Evolutionary conservation across 2,797 vertebrate species (phyloP), one percentile per base, ranked within the genome.

Genomic region (Emys orbicularis): DNA sequence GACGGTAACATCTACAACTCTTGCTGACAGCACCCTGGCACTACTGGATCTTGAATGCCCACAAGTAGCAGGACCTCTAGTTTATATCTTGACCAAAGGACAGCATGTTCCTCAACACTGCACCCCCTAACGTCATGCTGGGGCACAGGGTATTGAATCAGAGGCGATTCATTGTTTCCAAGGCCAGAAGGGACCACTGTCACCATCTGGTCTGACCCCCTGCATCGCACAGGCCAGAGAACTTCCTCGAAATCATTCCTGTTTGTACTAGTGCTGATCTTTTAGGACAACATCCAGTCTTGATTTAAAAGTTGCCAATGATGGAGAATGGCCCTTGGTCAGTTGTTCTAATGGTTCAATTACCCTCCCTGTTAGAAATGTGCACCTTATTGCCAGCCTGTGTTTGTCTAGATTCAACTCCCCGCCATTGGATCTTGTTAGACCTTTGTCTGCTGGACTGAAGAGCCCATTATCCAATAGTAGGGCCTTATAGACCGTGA

Each of bases 1-100:
- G 0, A 0, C 0, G 3, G 77, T 0, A 0, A 27, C 1, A 1
- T 27, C 54, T 23, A 47, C 0, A 1, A 21, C 31, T 0, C 1
- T 68, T 4, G 47, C 34, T 27, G 41, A 27, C 0, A 0, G 49
- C 1, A 0, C 3, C 1, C 4, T 10, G 37, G 37, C 12, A 16
- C 37, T 27, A 19, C 15, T 4, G 3, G 25, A 27, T 76, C 25
- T 76, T 44, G 44, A 76, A 76, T 16, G 41, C 44, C 23, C 44
- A 15, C 41, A 47, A 47, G 41, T 15, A 29, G 72, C 25, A 76
- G 72, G 37, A 44, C 41, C 72, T 47, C 16, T 5, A 65, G 34
- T 65, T n/a, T n/a, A 34, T 34, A n/a, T 37, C 72, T 76, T 25
- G 25, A 25, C 12, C 41, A 76, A 47, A 49, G 41, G 44, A 49